Conservation (phyloP, 2,113 vertebrate genomes). For the Heliornis fulica region DNA sequence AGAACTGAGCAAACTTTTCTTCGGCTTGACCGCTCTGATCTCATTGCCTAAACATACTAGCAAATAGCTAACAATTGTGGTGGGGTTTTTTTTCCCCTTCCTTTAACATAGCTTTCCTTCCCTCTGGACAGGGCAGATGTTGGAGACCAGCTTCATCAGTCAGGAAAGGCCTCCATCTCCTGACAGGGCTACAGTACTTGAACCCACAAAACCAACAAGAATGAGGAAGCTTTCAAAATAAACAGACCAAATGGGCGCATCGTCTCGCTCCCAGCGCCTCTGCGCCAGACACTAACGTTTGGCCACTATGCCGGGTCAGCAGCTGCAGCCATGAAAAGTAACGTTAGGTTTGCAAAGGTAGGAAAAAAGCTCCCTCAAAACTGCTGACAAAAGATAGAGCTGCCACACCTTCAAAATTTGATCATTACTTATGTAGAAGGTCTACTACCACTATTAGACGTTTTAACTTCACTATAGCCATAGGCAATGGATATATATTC, state of each 20-base stretch:
- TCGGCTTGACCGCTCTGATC: not conserved
- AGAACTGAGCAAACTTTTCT: conserved; percentile 16
- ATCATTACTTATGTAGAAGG: not conserved
- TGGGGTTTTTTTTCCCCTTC: not conserved
- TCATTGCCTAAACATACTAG: conserved; percentile 15
- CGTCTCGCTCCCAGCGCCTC: not conserved
- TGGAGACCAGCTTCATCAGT: not conserved
- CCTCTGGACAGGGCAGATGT: not conserved
- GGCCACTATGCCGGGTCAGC: not conserved
- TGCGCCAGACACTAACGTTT: not conserved
- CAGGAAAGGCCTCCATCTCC: not conserved
- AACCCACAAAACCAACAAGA: conserved; percentile 8
- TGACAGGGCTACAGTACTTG: not conserved
- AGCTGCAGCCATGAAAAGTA: not conserved
- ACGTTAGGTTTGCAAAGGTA: not conserved
- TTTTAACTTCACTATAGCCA: not conserved
- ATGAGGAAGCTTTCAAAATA: conserved; percentile 33
- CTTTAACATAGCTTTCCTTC: not conserved
- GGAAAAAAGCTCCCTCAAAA: accelerated
- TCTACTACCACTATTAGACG: not conserved
- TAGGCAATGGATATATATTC: not conserved
- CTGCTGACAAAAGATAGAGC: not conserved
- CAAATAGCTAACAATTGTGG: conserved; percentile 21
- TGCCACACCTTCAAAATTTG: not conserved
- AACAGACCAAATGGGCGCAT: not conserved